phyloP scores from a whole-genome alignment of 2,888 invertebrate genomes.

The Chaitophorus viminalis region DNA sequence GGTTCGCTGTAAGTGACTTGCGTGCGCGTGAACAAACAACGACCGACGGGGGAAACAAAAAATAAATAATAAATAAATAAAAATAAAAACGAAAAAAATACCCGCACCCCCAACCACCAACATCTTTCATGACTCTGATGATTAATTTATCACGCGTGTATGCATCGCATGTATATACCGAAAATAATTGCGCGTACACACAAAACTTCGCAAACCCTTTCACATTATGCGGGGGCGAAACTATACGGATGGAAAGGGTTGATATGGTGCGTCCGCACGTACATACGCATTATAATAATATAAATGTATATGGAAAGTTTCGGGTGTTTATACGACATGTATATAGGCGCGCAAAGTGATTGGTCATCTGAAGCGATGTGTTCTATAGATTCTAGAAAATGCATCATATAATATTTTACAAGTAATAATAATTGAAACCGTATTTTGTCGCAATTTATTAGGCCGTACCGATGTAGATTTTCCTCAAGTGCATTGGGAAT shows the following conservation, averaged over 20 bases:
- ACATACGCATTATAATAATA: background rate
- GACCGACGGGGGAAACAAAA: background rate
- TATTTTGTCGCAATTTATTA: too few relatives aligned
- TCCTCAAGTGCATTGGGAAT: too few relatives aligned
- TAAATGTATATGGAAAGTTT: background rate
- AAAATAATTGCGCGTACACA: background rate
- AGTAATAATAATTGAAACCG: too few relatives aligned
- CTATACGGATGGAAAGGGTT: background rate
- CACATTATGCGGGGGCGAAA: background rate
- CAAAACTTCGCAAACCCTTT: background rate
- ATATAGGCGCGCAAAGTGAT: background rate
- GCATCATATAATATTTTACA: too few relatives aligned
- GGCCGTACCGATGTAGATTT: too few relatives aligned
- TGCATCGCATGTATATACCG: background rate
- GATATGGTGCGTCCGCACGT: background rate
- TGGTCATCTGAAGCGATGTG: too few relatives aligned
- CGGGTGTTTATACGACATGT: background rate
- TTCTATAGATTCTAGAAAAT: too few relatives aligned
- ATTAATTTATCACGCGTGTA: background rate
- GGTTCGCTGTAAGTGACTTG: conserved; percentile 2
- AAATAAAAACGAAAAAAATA: too few relatives aligned
- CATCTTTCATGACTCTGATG: background rate
- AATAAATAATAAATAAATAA: background rate
- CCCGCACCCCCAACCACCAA: too few relatives aligned
- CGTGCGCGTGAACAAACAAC: background rate